Evolutionary conservation across 1,140 invertebrate genomes (phyloP).

Genomic region (Conus betulinus): DNA sequence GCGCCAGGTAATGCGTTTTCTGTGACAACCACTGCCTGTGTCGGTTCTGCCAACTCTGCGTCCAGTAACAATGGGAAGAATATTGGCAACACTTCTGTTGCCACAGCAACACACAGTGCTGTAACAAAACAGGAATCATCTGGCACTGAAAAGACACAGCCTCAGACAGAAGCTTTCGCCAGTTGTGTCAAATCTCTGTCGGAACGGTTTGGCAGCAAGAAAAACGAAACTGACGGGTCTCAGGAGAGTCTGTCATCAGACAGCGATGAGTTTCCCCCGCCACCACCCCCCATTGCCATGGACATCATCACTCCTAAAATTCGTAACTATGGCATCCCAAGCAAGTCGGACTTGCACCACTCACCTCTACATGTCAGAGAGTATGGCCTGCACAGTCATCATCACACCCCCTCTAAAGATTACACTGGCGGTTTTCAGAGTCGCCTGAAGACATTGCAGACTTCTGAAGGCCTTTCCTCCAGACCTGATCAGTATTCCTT

Average conservation of each 20-base stretch:
- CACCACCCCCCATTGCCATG: slow-evolving; percentile 75
- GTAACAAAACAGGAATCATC: slow-evolving; percentile 5
- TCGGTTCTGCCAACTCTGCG: neutral
- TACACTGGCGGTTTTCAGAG: slow-evolving; percentile 20
- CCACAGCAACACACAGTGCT: neutral
- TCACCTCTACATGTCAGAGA: neutral
- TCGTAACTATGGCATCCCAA: slow-evolving; percentile 70
- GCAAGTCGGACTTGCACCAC: slow-evolving; percentile 8
- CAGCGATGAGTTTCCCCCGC: slow-evolving; percentile 76
- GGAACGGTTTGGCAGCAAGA: slow-evolving; percentile 72
- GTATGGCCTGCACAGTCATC: slow-evolving; percentile 12
- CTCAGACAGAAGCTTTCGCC: slow-evolving; percentile 73
- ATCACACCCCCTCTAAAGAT: slow-evolving; percentile 3
- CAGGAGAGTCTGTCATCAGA: slow-evolving; percentile 62
- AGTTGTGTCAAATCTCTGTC: slow-evolving; percentile 76
- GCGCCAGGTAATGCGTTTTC: neutral
- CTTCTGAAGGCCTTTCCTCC: neutral
- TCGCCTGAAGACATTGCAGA: slow-evolving; percentile 14
- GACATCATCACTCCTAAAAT: slow-evolving; percentile 72
- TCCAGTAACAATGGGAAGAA: neutral
- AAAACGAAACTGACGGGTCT: slow-evolving; percentile 53
- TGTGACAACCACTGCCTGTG: slow-evolving; percentile 33
- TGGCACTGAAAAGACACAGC: slow-evolving; percentile 41
- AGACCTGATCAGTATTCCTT: slow-evolving; percentile 1
- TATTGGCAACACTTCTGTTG: neutral